phyloP scores from a whole-genome alignment of 2,888 invertebrate genomes.

The Diadegma fenestrale region DNA sequence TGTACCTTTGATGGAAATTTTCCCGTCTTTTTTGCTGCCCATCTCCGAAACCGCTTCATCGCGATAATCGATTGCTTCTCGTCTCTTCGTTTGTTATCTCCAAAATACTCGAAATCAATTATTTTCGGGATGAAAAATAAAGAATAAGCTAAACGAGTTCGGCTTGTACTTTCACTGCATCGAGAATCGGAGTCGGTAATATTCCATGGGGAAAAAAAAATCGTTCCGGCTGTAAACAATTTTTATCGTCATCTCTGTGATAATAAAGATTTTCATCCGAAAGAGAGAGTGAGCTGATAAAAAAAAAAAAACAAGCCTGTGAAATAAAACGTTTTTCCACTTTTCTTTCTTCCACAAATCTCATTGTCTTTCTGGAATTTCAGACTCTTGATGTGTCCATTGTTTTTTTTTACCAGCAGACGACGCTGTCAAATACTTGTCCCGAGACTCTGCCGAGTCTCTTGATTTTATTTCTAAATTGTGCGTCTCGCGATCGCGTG shows the following conservation, averaged over 20 bases:
- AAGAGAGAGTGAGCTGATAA: conserved; percentile 8
- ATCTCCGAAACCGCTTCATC: background rate
- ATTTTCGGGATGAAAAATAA: background rate
- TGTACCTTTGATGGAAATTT: background rate
- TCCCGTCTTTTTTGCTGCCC: background rate
- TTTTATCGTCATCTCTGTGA: conserved; percentile 71
- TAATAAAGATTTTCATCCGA: conserved; percentile 67
- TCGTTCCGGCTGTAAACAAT: conserved; percentile 50
- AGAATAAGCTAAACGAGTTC: conserved; percentile 11
- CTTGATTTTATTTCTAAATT: conserved; percentile 6
- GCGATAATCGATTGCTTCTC: too few relatives aligned
- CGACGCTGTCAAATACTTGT: too few relatives aligned
- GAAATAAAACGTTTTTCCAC: background rate
- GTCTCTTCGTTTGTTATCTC: background rate
- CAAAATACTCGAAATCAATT: background rate
- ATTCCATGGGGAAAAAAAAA: conserved; percentile 26
- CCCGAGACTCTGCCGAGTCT: too few relatives aligned
- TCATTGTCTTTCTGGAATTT: background rate
- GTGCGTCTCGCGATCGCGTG: conserved; percentile 63
- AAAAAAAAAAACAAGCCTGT: conserved; percentile 6
- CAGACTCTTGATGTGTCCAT: background rate
- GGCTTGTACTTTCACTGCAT: conserved; percentile 23
- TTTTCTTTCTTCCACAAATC: background rate
- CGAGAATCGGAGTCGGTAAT: background rate
- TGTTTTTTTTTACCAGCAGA: too few relatives aligned